Percentiles rank a stretch among this genome's conserved stretches.
Conservation (phyloP, 2,797 vertebrate genomes). For the Rhinophrynus dorsalis region DNA sequence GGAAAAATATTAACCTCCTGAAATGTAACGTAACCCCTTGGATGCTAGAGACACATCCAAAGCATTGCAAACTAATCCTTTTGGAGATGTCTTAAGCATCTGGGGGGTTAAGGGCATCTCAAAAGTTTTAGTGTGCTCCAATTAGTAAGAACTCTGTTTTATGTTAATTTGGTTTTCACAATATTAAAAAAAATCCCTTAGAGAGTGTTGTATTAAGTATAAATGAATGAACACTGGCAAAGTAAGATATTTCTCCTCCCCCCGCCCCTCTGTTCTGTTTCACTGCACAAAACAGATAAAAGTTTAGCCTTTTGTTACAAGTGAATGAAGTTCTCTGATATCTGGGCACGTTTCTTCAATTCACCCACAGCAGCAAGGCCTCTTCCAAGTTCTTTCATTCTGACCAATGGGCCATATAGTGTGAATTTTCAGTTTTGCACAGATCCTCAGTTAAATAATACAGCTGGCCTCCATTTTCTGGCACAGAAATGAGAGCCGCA, state of each 20-base stretch:
- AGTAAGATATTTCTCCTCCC: not conserved
- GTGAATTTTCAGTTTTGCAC: slow-evolving; percentile 38
- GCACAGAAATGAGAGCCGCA: slow-evolving; percentile 18
- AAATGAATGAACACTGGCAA: not conserved
- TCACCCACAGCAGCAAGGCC: slow-evolving; percentile 18
- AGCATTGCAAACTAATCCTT: too few relatives aligned
- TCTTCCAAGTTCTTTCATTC: not conserved
- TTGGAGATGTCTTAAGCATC: too few relatives aligned
- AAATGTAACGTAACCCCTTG: too few relatives aligned
- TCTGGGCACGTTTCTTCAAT: slow-evolving; percentile 30
- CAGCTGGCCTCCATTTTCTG: slow-evolving; percentile 26
- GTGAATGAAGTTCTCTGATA: slow-evolving; percentile 29
- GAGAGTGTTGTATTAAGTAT: too few relatives aligned
- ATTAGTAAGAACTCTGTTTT: not conserved
- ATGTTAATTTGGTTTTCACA: not conserved
- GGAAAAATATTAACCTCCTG: too few relatives aligned
- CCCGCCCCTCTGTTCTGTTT: slow-evolving; percentile 14
- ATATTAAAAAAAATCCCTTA: not conserved
- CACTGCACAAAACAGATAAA: slow-evolving; percentile 21
- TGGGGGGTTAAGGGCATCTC: too few relatives aligned
- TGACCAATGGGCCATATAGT: slow-evolving; percentile 8
- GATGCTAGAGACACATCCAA: too few relatives aligned
- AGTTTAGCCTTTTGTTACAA: slow-evolving; percentile 32
- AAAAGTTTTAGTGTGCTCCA: too few relatives aligned
- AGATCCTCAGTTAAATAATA: slow-evolving; percentile 35